Percentiles rank a stretch among this genome's conserved stretches.
Evolutionary conservation across 2,113 vertebrate genomes (phyloP).

Genomic region (Chaetops frenatus): DNA sequence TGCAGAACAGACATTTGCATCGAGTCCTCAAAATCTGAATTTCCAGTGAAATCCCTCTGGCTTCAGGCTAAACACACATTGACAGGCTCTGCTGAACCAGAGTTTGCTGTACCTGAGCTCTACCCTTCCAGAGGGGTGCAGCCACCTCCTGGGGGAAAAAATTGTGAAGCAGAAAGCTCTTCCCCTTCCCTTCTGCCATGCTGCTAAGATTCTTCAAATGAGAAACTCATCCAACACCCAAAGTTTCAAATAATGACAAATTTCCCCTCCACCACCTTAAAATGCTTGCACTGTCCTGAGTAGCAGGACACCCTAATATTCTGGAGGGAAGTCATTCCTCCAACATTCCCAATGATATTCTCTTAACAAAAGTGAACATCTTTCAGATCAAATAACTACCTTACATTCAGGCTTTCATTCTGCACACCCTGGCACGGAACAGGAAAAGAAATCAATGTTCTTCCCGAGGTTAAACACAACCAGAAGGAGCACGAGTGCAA

Average conservation of each 20-base stretch:
- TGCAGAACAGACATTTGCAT: too few species aligned
- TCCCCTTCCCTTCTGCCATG: not conserved
- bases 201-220: not conserved
- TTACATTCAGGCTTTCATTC: not conserved
- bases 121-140: not conserved
- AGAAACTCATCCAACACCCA: not conserved
- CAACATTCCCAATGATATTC: fast-evolving
- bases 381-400: not conserved
- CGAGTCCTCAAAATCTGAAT: too few species aligned
- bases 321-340: not conserved
- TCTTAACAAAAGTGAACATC: not conserved
- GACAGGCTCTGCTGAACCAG: not conserved
- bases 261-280: not conserved
- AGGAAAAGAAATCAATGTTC: not conserved
- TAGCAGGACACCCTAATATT: not conserved
- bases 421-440: not conserved
- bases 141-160: not conserved
- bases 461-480: not conserved
- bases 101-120: not conserved
- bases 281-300: not conserved
- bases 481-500: not conserved
- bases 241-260: not conserved
- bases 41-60: not conserved
- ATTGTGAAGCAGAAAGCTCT: not conserved
- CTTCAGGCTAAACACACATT: not conserved